These are phyloP conservation scores for Heliconius melpomene DNA, from an alignment of 1,140 invertebrate genomes.

Conservation along the genomic window DNA sequence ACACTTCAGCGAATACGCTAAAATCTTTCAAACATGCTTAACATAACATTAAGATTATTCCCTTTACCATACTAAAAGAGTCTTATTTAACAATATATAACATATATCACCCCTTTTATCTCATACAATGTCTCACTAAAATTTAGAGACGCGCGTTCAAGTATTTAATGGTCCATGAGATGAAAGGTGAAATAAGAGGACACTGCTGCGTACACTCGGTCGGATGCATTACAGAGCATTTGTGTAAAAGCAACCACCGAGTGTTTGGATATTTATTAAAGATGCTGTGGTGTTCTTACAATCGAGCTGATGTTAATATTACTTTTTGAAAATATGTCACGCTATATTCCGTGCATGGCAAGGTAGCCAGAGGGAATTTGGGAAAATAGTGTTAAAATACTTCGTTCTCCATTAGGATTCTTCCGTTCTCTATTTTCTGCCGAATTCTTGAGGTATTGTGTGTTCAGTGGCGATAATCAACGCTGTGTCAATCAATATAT, in stretches of 20 bases:
- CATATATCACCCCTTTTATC: neutral
- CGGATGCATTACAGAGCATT: constrained; percentile 17
- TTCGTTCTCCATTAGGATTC: too few species aligned
- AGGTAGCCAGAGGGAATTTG: too few species aligned
- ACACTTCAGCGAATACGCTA: neutral
- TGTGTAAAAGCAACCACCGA: neutral
- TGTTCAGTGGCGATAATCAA: too few species aligned
- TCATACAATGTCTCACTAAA: constrained; percentile 15
- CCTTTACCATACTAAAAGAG: neutral
- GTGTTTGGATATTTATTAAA: neutral
- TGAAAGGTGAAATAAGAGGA: constrained; percentile 29
- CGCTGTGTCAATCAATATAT: too few species aligned
- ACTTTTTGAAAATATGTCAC: too few species aligned
- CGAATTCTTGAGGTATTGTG: too few species aligned
- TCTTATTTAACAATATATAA: neutral
- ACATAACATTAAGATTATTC: neutral
- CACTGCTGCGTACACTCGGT: neutral
- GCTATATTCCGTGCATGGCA: too few species aligned
- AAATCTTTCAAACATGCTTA: neutral
- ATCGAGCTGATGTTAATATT: too few species aligned
- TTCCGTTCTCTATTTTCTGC: too few species aligned
- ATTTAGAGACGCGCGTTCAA: constrained; percentile 25
- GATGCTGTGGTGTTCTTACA: too few species aligned
- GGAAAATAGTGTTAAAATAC: too few species aligned
- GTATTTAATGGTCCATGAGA: constrained; percentile 31